Conservation (phyloP, 2,888 invertebrate genomes). For the Drosophila neonasuta region DNA sequence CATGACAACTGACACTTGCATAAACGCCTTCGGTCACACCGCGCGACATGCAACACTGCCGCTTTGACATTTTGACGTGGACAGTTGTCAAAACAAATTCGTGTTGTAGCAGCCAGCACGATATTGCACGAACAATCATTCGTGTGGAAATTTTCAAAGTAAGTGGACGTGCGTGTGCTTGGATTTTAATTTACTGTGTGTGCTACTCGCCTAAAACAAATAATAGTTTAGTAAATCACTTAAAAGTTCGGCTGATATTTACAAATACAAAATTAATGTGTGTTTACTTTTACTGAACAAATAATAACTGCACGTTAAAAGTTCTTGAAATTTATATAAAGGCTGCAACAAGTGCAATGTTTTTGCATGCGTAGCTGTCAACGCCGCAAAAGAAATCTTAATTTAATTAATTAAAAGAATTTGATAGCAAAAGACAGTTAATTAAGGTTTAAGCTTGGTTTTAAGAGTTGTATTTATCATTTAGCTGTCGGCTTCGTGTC, state of each 20-base stretch:
- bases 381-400: background rate
- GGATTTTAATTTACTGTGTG: background rate
- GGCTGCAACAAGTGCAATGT: conserved; percentile 7
- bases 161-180: conserved; percentile 57
- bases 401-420: conserved; percentile 3
- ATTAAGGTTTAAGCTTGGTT: background rate
- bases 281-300: background rate
- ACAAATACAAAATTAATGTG: background rate
- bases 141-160: conserved; percentile 64
- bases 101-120: conserved; percentile 44
- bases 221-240: conserved; percentile 10
- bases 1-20: background rate
- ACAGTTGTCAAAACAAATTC: conserved; percentile 53
- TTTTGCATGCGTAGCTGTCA: conserved; percentile 4
- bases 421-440: background rate
- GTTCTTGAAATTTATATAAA: background rate
- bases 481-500: background rate
- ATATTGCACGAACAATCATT: conserved; percentile 53
- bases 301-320: too few relatives aligned
- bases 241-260: background rate
- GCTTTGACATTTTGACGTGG: conserved; percentile 70
- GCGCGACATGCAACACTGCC: conserved; percentile 39
- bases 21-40: conserved; percentile 33
- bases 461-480: background rate
- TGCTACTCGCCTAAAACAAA: conserved; percentile 2